phyloP scores from a whole-genome alignment of 1,140 invertebrate genomes.

The Bombus breviceps region DNA sequence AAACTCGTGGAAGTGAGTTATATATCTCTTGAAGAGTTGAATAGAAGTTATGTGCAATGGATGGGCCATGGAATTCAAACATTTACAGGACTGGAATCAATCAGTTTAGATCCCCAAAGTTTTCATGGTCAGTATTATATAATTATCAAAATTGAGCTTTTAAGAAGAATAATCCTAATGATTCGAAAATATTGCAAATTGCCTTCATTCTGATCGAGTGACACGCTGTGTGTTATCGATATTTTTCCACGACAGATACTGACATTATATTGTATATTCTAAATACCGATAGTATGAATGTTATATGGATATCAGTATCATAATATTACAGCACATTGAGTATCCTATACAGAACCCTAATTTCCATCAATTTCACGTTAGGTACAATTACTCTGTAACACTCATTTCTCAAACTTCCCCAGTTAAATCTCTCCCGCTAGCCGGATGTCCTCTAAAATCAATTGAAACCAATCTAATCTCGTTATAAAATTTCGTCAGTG shows the following conservation, averaged over 20 bases:
- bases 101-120: not conserved
- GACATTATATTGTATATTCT: not conserved
- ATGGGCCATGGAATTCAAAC: too few relatives aligned
- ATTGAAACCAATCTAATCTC: not conserved
- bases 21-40: not conserved
- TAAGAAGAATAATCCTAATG: not conserved
- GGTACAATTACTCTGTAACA: rapidly evolving
- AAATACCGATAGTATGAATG: not conserved
- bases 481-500: not conserved
- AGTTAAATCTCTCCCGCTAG: not conserved
- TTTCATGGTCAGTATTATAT: not conserved
- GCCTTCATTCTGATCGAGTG: too few relatives aligned
- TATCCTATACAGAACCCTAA: not conserved
- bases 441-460: not conserved
- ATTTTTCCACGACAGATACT: not conserved
- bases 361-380: not conserved
- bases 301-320: not conserved
- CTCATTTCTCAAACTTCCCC: not conserved
- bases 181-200: not conserved
- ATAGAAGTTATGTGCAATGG: too few relatives aligned
- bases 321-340: not conserved
- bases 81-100: not conserved
- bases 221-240: not conserved
- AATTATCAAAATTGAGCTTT: not conserved
- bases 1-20: not conserved